Evolutionary conservation across 2,797 vertebrate species (phyloP).

Genomic region (Microtus agrestis): DNA sequence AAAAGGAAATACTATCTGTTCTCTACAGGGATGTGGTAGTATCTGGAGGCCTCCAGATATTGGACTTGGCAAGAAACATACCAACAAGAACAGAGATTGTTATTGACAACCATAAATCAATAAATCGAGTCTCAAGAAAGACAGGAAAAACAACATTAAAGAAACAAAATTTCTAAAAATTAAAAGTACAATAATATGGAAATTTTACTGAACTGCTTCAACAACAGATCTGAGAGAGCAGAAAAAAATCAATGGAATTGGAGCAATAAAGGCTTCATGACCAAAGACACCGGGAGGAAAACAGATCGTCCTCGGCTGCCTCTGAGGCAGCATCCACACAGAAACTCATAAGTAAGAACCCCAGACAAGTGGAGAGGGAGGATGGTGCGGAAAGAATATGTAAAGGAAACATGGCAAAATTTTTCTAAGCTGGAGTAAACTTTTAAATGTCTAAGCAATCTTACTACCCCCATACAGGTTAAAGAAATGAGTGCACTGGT

Average conservation of each 20-base stretch:
- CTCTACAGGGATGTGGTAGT: not conserved
- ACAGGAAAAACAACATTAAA: not conserved
- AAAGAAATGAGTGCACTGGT: not conserved
- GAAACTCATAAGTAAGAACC: fast-evolving
- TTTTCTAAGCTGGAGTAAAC: not conserved
- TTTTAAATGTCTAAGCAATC: not conserved
- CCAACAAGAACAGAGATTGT: not conserved
- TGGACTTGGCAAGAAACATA: not conserved
- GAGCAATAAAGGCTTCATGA: not conserved
- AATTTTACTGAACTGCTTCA: not conserved
- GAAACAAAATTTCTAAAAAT: not conserved
- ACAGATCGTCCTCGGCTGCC: not conserved
- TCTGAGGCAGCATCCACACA: not conserved
- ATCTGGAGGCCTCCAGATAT: not conserved
- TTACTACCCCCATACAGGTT: not conserved
- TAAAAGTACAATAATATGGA: not conserved
- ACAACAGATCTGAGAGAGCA: not conserved
- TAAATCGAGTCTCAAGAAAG: not conserved
- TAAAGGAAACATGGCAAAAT: not conserved
- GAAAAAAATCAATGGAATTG: not conserved
- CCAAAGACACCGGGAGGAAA: not conserved
- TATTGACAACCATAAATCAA: not conserved
- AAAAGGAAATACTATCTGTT: not conserved
- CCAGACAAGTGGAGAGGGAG: not conserved
- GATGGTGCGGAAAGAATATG: not conserved